Evolutionary conservation across 2,888 invertebrate species (phyloP), one percentile per base, ranked within the genome.

Genomic region (Hylaea fasciaria): DNA sequence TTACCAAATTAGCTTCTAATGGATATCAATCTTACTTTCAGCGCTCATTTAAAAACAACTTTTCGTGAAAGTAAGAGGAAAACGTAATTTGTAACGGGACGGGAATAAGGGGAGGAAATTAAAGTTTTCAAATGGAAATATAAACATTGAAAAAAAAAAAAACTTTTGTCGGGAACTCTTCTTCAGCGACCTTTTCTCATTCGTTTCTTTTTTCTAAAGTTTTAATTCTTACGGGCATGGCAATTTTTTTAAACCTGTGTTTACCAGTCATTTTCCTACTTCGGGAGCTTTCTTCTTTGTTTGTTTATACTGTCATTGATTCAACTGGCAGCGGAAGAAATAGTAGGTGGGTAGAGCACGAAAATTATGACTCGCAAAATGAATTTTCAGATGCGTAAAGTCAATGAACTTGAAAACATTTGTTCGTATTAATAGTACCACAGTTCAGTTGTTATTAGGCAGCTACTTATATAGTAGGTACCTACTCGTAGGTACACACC

Each of bases 21-120:
- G 79, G 81, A 82, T 82, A 86, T 86, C 84, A 83, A 86, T 86
- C 87, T 83, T 82, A 73, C 75, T 69, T 57, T 65, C 69, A 73
- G 74, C 77, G 74, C 75, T 83, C 81, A 79, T 81, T 78, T 76
- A 71, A 78, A 74, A 81, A 76, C 74, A 78, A 77, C 76, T 82
- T 83, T 80, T 72, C 77, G 66, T 61, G 67, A 73, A 68, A 78
- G 81, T 80, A 82, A 78, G 69, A 78, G 75, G 55, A 55, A 60
- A 61, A 55, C 76, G 75, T 82, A 84, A 86, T 85, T 86, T 83
- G 83, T 83, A 81, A 80, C 77, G 73, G 68, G 78, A 80, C 80
- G 76, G 80, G 82, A 86, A 85, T 87, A 83, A 86, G 81, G 81
- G 78, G 69, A 68, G 74, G 77, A 76, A 71, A 65, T 72, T 72